Evolutionary conservation across 2,797 vertebrate genomes (phyloP).

Genomic region (Coracias cyanogaster): DNA sequence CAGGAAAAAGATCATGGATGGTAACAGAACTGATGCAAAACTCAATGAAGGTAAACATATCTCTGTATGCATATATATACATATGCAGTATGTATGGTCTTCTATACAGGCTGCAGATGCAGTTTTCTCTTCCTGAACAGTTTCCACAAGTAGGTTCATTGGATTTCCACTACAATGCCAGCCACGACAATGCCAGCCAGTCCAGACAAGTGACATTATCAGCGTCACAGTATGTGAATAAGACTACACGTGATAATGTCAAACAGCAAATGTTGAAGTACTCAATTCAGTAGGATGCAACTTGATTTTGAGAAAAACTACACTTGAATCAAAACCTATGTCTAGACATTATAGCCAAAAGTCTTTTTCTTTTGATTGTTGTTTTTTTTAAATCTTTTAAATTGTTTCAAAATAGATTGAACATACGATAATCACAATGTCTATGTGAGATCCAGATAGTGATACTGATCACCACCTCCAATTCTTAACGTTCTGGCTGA

Average conservation of each 20-base stretch:
- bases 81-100: not conserved
- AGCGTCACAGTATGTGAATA: not conserved
- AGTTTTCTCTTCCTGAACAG: not conserved
- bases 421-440: not conserved
- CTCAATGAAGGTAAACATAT: not conserved
- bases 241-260: conserved; percentile 2
- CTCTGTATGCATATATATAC: not conserved
- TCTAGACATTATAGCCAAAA: not conserved
- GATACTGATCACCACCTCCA: not conserved
- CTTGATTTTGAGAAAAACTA: conserved; percentile 14
- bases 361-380: not conserved
- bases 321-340: not conserved
- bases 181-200: not conserved
- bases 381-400: not conserved
- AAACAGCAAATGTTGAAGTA: conserved; percentile 9
- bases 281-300: not conserved
- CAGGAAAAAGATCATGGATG: not conserved
- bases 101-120: not conserved
- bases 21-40: not conserved
- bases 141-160: not conserved
- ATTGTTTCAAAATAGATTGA: not conserved
- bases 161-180: not conserved
- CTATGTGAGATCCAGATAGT: not conserved
- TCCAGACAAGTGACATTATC: not conserved
- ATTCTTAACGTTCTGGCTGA: not conserved